Base-by-base conservation (phyloP, 2,113 vertebrate species). In the Chloropsis hardwickii region DNA sequence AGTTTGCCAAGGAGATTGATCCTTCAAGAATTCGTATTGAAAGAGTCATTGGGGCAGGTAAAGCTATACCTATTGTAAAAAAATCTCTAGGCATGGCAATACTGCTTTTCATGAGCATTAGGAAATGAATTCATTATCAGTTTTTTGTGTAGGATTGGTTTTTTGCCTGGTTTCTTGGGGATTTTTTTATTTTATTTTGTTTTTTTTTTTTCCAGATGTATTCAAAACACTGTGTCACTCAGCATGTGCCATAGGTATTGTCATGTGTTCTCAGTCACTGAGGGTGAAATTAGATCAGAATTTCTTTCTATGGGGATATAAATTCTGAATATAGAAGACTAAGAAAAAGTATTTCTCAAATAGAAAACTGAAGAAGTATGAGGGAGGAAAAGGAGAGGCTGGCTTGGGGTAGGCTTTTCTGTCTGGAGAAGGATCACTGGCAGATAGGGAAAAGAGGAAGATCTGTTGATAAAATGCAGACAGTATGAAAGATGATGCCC, bases 1-100 rank as follows among this genome's bases (percentile, higher is more conserved):
- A 99, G 88, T 99, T 99, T 98, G 99, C 99, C 95, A 99, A 99
- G 95, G 99, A 99, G 97, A 99, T 99, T 77, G 99, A 99, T 95
- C 98, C 99, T 10, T 98, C 98, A 93, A 98, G 99, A 94, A 99
- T 99, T 96, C 99, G 99, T 50, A 99, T 99, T 89, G 99, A 99
- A 97, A 99, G 98, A 98, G 99, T 99, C 89, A 99, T 99, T 91
- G 99, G 99, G 83, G 99, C 99, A 97, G 99, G 99, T 99, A 98
- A 98, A 95, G 65, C 29, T 62, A 47, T n/a, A 64, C 6, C 2
- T 14, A 53, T 35, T 78, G 37, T 29, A 70, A 86, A 89, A 86
- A 88, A 58, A 25, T 17, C 15, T 33, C 65, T 50, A 18, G 13
- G 9, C 22, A 44, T 28, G 39, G 35, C 27, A 40, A 60, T 53